Evolutionary conservation across 2,888 invertebrate species (phyloP).

Genomic region (Parnassius smintheus): DNA sequence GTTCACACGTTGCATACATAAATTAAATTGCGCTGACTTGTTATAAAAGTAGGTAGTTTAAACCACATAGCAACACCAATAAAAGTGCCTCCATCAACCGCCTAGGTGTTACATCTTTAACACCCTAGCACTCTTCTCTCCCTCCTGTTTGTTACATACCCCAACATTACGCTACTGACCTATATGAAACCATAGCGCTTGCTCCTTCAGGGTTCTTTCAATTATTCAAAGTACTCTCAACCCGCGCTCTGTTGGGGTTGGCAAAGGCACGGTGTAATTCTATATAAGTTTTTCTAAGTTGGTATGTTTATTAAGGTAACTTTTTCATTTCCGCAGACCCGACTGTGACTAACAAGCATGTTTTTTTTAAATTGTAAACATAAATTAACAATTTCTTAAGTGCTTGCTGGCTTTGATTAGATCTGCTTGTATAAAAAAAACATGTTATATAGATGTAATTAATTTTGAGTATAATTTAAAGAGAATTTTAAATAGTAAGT

Average conservation of each 20-base stretch:
- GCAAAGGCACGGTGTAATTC: slow-evolving; percentile 20
- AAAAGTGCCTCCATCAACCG: slow-evolving; percentile 23
- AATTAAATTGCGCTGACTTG: too few relatives aligned
- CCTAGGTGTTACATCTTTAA: slow-evolving; percentile 51
- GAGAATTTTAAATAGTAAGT: too few relatives aligned
- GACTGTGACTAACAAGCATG: too few relatives aligned
- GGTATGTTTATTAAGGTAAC: slow-evolving; percentile 6
- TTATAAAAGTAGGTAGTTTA: slow-evolving; percentile 10
- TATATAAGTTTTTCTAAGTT: slow-evolving; percentile 11
- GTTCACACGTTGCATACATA: too few relatives aligned
- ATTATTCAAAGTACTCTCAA: slow-evolving; percentile 72
- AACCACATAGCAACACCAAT: slow-evolving; percentile 11
- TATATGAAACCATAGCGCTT: slow-evolving; percentile 52
- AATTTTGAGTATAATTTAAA: too few relatives aligned
- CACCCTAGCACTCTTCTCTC: slow-evolving; percentile 48
- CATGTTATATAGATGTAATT: too few relatives aligned
- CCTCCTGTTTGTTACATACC: slow-evolving; percentile 36
- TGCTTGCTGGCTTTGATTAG: neutral
- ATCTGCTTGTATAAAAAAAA: too few relatives aligned
- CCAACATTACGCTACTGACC: slow-evolving; percentile 56
- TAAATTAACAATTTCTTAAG: neutral
- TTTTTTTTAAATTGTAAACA: too few relatives aligned
- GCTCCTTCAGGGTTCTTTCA: slow-evolving; percentile 63
- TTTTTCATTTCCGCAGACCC: neutral
- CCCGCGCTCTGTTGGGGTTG: slow-evolving; percentile 18